Evolutionary conservation across 2,113 vertebrate genomes (phyloP).

Genomic region (Tamias sibiricus): DNA sequence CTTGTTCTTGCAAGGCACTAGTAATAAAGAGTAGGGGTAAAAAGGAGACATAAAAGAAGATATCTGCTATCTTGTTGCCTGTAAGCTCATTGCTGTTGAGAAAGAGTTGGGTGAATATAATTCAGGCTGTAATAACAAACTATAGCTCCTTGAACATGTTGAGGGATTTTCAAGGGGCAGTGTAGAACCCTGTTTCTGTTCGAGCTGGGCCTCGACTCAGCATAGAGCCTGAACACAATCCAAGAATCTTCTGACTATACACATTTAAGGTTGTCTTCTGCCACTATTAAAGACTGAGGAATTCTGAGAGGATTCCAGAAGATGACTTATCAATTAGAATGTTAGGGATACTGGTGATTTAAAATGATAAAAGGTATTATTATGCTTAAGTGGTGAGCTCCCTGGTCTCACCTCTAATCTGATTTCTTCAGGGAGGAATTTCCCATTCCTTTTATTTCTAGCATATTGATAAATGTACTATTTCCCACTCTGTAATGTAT

Average conservation of each 20-base stretch:
- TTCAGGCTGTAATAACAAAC: background rate
- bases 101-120: background rate
- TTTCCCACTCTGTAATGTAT: conserved; percentile 1
- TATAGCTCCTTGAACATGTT: background rate
- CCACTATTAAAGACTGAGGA: background rate
- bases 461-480: background rate
- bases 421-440: background rate
- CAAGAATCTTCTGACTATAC: background rate
- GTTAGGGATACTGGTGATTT: background rate
- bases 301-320: background rate
- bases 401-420: background rate
- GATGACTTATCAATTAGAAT: conserved; percentile 19
- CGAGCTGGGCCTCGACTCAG: background rate
- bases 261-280: background rate
- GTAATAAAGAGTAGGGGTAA: conserved; percentile 65
- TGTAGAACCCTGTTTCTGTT: background rate
- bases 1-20: conserved; percentile 31
- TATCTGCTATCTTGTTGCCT: background rate
- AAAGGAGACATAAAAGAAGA: background rate
- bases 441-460: background rate
- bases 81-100: background rate
- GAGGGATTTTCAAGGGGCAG: background rate
- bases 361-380: background rate
- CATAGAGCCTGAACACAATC: background rate
- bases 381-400: background rate